Evolutionary conservation across 2,113 vertebrate genomes (phyloP), one percentile per base, ranked within the genome.

Genomic region (Myxocyprinus asiaticus): DNA sequence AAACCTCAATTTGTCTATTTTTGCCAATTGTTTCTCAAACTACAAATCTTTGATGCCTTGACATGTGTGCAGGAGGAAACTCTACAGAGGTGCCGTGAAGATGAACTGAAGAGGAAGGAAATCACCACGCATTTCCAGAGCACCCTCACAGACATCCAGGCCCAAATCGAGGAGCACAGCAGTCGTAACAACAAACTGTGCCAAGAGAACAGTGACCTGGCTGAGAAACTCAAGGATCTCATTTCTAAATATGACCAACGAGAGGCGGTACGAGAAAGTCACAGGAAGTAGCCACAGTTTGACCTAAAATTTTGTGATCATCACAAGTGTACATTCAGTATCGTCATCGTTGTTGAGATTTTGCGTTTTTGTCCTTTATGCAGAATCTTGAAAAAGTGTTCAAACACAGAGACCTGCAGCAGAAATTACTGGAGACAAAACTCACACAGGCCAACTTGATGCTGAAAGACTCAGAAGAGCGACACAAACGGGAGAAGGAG

Each of bases 311-410:
- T n/a, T 10, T 48, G 10, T 68, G 9, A 58, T 17, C 8, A 8
- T 79, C 45, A 87, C 73, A 85, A 72, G 11, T 7, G 47, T 33
- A 33, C 22, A 33, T 33, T 33, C 3, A 33, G 22, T 33, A 33
- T 33, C 22, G 22, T 33, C 22, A 33, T 33, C 22, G 3, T 33
- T 33, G 22, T 33, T 33, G 22, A 33, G 22, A 33, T 33, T 33
- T 33, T 1, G 22, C 22, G 22, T 33, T 53, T 15, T 81, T 65
- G 33, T 44, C 22, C 47, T 65, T 65, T 82, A 6, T 67, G 45
- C 67, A 99, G 98, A 97, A 99, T 88, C 92, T 99, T 86, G 96
- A 99, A 85, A 98, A 98, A 90, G 96, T 99, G 83, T 98, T 99
- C 92, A 98, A 98, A 83, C 97, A 99, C 89, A 90, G 95, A 91